Base-by-base conservation (phyloP, 2,888 invertebrate species). In the Drosophila mettleri region DNA sequence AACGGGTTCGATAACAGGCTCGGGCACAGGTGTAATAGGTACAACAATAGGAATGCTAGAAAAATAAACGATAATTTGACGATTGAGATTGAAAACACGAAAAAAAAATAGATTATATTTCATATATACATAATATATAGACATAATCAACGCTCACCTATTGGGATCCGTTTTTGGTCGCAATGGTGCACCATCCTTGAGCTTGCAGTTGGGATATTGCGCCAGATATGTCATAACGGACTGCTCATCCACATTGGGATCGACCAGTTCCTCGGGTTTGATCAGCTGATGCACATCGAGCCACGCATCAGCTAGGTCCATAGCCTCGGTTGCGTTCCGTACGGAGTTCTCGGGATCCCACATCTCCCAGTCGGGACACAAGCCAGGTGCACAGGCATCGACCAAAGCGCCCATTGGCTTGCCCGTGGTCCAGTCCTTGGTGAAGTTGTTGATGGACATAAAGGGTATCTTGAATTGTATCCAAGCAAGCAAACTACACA, bases 171-270 rank as follows among this genome's bases (percentile, higher is more conserved):
- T 95, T 85, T 95, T 94, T 31, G 96, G 95, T 70, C 96, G 93
- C 53, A 97, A 90, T 5, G 97, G 97, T 22, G 97, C 97, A 46
- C 96, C 96, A 16, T 94, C 92, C 91, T 96, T 96, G 75, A 97
- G 93, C 93, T 97, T 97, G 36, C 97, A 96, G 90, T 95, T 96
- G 58, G 97, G 98, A 93, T 97, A 98, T 92, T 98, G 97, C 34
- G 97, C 96, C 80, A 98, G 93, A 91, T 98, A 98, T 2, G 98
- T 98, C 97, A 98, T 98, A 96, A 98, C 97, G 22, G 97, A 97
- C 93, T 96, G 95, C 92, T 98, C 98, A 91, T 98, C 98, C 76
- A 98, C 96, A 90, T 97, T 97, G 24, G 97, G 97, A 93, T 97
- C 97, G 62, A 96, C 95, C 94, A 98, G 95, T 93, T 98, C 98